Evolutionary conservation across 2,888 invertebrate species (phyloP).

Genomic region (Teleogryllus oceanicus): DNA sequence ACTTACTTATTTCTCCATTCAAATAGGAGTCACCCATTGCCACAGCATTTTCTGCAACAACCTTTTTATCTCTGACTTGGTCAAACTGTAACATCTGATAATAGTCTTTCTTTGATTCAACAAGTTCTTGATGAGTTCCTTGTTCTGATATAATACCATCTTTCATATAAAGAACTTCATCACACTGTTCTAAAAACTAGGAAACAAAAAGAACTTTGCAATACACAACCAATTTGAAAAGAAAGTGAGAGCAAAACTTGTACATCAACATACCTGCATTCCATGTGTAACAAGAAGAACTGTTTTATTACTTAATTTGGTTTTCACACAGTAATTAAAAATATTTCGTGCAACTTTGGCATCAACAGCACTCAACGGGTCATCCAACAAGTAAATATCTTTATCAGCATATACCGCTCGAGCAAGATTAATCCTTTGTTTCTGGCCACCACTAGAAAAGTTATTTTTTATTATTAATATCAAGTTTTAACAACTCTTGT

Average conservation of each 20-base stretch:
- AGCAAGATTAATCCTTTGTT: slow-evolving; percentile 49
- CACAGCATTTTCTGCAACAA: neutral
- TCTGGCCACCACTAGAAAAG: slow-evolving; percentile 47
- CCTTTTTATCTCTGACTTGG: slow-evolving; percentile 37
- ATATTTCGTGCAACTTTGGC: slow-evolving; percentile 56
- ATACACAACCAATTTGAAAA: slow-evolving; percentile 37
- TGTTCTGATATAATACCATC: slow-evolving; percentile 49
- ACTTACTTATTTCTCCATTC: slow-evolving; percentile 18
- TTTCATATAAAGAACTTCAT: slow-evolving; percentile 50
- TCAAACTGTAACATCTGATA: slow-evolving; percentile 41
- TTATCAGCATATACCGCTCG: slow-evolving; percentile 49
- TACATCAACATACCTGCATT: slow-evolving; percentile 41
- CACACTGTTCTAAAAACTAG: slow-evolving; percentile 51
- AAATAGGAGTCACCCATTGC: slow-evolving; percentile 22
- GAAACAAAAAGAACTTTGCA: neutral
- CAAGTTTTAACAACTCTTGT: too few species aligned
- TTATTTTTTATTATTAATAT: too few species aligned
- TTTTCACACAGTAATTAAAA: slow-evolving; percentile 50
- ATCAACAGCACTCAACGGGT: slow-evolving; percentile 58
- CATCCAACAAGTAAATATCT: slow-evolving; percentile 54
- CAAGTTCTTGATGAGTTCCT: slow-evolving; percentile 49
- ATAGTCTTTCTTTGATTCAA: slow-evolving; percentile 46
- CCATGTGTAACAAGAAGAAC: slow-evolving; percentile 47
- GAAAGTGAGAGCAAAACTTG: neutral
- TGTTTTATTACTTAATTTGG: slow-evolving; percentile 44